phyloP scores from a whole-genome alignment of 2,888 invertebrate species.

The Drosophila anomelani region DNA sequence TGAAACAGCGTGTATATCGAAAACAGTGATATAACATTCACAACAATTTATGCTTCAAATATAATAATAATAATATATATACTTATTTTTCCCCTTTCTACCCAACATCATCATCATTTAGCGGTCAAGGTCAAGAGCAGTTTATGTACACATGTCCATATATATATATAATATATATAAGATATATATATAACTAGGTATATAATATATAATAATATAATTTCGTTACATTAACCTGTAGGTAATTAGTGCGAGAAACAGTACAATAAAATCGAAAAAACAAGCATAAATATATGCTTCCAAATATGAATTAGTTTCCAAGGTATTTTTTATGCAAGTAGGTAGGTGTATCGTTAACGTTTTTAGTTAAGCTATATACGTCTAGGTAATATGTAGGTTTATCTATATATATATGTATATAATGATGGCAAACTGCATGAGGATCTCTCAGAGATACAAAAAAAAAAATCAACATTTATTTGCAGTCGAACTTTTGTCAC shows the following conservation, averaged over 20 bases:
- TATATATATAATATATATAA: constrained; percentile 47
- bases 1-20: constrained; percentile 57
- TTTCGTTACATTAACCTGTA: constrained; percentile 55
- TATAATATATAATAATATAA: constrained; percentile 51
- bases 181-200: constrained; percentile 53
- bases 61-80: constrained; percentile 27
- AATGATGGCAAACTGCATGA: constrained; percentile 33
- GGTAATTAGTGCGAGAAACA: constrained; percentile 78
- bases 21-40: constrained; percentile 77
- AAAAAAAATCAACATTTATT: constrained; percentile 6
- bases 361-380: constrained; percentile 28
- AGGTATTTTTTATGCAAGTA: constrained; percentile 46
- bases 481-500: constrained; percentile 23
- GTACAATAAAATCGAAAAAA: constrained; percentile 73
- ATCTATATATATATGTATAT: constrained; percentile 16
- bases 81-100: no score
- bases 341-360: constrained; percentile 47
- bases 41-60: constrained; percentile 60
- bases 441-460: constrained; percentile 24
- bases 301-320: constrained; percentile 52
- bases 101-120: not conserved
- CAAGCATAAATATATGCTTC: constrained; percentile 64
- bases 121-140: constrained; percentile 4
- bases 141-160: constrained; percentile 20
- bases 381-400: constrained; percentile 31